Evolutionary conservation across 2,113 vertebrate genomes (phyloP).

Genomic region (Nothoprocta pentlandii): DNA sequence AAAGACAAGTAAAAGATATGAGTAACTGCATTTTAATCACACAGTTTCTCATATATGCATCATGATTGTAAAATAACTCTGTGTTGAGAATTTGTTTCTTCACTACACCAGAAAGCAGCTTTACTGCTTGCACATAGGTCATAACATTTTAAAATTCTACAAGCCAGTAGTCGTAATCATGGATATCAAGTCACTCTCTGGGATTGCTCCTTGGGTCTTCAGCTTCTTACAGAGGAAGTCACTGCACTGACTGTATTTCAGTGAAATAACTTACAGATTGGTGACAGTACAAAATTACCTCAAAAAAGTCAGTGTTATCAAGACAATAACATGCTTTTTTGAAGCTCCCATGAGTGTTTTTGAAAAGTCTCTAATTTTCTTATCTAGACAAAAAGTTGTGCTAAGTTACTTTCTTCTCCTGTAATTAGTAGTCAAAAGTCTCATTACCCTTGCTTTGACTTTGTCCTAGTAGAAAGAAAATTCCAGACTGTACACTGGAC

Average conservation of each 20-base stretch:
- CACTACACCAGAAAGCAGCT: neutral
- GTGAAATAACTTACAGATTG: neutral
- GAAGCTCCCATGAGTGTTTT: neutral
- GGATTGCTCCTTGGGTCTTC: neutral
- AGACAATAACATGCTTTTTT: neutral
- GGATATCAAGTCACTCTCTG: neutral
- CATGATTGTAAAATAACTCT: neutral
- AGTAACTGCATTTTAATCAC: neutral
- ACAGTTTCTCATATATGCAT: neutral
- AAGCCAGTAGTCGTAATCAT: neutral
- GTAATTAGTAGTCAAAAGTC: neutral
- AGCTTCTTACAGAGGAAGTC: neutral
- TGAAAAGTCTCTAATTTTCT: neutral
- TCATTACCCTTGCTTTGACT: neutral
- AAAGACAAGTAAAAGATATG: neutral
- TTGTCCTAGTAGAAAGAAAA: neutral
- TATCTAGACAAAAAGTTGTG: neutral
- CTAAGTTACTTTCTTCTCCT: neutral
- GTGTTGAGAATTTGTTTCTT: neutral
- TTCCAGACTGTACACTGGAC: neutral
- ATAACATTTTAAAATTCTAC: neutral
- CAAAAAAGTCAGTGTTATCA: neutral
- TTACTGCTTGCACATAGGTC: neutral
- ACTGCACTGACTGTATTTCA: neutral
- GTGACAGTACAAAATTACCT: neutral